Evolutionary conservation across 2,797 vertebrate genomes (phyloP).

Genomic region (Clarias fuscus): DNA sequence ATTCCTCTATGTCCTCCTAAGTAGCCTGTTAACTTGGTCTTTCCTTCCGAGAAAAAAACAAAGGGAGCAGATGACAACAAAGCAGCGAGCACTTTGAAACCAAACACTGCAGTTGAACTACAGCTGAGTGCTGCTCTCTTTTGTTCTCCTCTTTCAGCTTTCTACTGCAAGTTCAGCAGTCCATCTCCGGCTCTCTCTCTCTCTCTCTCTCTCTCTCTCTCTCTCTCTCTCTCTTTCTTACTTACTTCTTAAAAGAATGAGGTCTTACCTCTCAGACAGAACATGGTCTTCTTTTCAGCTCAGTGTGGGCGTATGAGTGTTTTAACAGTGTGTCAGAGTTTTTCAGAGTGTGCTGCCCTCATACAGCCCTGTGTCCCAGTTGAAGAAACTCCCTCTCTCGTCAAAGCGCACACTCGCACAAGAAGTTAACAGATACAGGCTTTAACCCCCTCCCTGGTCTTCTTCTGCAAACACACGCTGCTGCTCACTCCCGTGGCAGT

Average conservation of each 20-base stretch:
- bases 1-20: constrained; percentile 10
- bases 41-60: constrained; percentile 53
- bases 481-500: constrained; percentile 48
- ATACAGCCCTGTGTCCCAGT: constrained; percentile 46
- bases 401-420: constrained; percentile 48
- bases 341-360: constrained; percentile 48
- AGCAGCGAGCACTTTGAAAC: constrained; percentile 43
- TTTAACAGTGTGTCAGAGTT: constrained; percentile 46
- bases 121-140: constrained; percentile 46
- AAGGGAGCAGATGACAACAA: constrained; percentile 46
- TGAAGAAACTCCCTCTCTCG: constrained; percentile 34
- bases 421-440: constrained; percentile 55
- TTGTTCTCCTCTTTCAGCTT: constrained; percentile 37
- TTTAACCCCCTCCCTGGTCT: constrained; percentile 39
- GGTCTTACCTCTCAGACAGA: constrained; percentile 60
- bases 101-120: constrained; percentile 34
- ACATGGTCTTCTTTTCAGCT: constrained; percentile 51
- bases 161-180: constrained; percentile 25
- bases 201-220: neutral
- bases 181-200: neutral
- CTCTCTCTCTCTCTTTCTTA: neutral
- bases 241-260: constrained; percentile 19
- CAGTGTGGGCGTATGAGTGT: constrained; percentile 36
- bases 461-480: constrained; percentile 28
- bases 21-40: constrained; percentile 36